Conservation (phyloP, 2,797 vertebrate species). For the Sebastolobus alascanus region DNA sequence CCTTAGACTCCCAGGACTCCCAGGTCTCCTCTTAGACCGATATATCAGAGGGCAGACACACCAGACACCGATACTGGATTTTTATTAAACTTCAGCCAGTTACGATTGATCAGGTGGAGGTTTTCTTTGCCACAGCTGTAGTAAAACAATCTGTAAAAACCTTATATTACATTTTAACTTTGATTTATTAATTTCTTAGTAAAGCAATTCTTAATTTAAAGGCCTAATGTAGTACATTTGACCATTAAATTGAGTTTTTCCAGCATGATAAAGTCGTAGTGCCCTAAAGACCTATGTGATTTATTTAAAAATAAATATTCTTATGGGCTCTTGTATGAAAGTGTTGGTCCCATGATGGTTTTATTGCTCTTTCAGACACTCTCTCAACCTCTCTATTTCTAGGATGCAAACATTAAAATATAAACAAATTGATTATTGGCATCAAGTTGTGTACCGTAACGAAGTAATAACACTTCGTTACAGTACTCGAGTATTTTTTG, state of each 20-base stretch:
- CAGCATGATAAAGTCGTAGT: background rate
- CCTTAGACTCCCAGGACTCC: slow-evolving; percentile 32
- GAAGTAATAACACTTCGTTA: no score
- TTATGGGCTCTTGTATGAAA: background rate
- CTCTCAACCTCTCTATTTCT: background rate
- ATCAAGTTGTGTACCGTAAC: no score
- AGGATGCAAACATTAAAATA: background rate
- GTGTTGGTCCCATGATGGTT: background rate
- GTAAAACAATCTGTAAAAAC: background rate
- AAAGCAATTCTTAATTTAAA: background rate
- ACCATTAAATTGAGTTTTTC: background rate
- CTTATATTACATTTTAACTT: background rate
- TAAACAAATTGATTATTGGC: background rate
- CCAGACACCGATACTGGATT: background rate
- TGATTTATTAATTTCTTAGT: background rate
- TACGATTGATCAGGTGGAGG: background rate
- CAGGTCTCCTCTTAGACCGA: slow-evolving; percentile 34
- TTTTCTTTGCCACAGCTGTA: background rate
- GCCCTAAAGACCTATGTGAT: background rate
- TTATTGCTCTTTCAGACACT: background rate
- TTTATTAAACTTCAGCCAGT: slow-evolving; percentile 2
- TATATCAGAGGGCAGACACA: slow-evolving; percentile 35
- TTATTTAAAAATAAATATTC: background rate
- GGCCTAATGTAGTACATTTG: background rate
- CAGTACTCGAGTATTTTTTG: no score